phyloP scores from a whole-genome alignment of 2,888 invertebrate species.

The Emmelina monodactyla region DNA sequence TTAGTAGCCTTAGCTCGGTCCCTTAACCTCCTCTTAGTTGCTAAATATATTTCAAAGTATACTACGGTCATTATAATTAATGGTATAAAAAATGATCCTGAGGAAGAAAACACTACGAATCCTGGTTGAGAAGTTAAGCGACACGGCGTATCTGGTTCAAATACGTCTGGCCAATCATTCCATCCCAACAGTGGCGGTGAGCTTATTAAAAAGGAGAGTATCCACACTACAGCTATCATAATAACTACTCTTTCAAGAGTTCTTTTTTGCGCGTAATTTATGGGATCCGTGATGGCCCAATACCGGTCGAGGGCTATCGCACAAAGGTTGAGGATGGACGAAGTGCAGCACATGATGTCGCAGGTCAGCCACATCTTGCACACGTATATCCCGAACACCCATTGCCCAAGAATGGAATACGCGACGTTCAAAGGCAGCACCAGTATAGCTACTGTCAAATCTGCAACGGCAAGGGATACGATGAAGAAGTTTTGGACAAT shows the following conservation, averaged over 20 bases:
- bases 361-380: slow-evolving; percentile 97
- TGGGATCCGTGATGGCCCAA: slow-evolving; percentile 94
- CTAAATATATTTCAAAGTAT: slow-evolving; percentile 94
- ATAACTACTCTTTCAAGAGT: slow-evolving; percentile 84
- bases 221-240: slow-evolving; percentile 90
- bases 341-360: slow-evolving; percentile 95
- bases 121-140: slow-evolving; percentile 87
- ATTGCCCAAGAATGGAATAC: slow-evolving; percentile 87
- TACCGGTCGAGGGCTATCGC: slow-evolving; percentile 95
- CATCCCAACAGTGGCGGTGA: slow-evolving; percentile 91
- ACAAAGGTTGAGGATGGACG: slow-evolving; percentile 91
- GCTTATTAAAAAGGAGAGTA: slow-evolving; percentile 84
- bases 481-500: slow-evolving; percentile 97
- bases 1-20: slow-evolving; percentile 86
- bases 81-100: slow-evolving; percentile 95
- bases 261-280: slow-evolving; percentile 92
- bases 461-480: slow-evolving; percentile 93
- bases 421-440: slow-evolving; percentile 94
- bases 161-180: slow-evolving; percentile 93
- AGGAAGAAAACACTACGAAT: slow-evolving; percentile 90
- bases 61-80: slow-evolving; percentile 94
- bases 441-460: slow-evolving; percentile 87
- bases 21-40: slow-evolving; percentile 84
- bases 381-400: slow-evolving; percentile 91
- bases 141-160: slow-evolving; percentile 80